Evolutionary conservation across 2,888 invertebrate species (phyloP).

Genomic region (Leucozona laternaria): DNA sequence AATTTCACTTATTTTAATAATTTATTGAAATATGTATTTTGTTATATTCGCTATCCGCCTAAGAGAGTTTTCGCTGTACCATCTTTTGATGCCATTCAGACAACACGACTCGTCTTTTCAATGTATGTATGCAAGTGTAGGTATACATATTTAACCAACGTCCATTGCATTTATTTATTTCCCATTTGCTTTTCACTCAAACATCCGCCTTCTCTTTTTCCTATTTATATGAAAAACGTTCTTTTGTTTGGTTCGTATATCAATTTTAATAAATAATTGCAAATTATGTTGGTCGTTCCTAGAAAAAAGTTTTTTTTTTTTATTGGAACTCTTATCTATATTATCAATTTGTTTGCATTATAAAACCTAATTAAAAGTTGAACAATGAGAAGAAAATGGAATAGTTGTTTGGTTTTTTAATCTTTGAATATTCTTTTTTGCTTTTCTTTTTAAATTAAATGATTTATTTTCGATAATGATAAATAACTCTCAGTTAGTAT

Average conservation of each 20-base stretch:
- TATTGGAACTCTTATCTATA: neutral
- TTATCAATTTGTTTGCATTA: neutral
- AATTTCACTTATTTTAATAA: neutral
- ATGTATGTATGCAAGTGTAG: neutral
- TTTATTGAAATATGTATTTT: neutral
- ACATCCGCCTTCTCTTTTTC: neutral
- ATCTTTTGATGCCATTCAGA: neutral
- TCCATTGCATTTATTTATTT: neutral
- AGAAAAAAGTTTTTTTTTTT: neutral
- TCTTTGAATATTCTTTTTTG: too few relatives aligned
- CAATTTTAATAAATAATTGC: conserved; percentile 49
- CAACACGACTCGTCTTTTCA: neutral
- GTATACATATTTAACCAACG: neutral
- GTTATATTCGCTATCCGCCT: neutral
- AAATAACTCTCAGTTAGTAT: neutral
- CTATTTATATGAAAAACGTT: neutral
- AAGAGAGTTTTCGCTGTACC: neutral
- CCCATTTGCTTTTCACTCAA: neutral
- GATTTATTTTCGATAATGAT: neutral
- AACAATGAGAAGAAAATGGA: neutral
- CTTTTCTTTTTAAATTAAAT: neutral
- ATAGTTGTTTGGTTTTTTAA: neutral
- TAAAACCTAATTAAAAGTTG: conserved; percentile 4
- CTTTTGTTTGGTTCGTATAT: conserved; percentile 17
- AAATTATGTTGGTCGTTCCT: conserved; percentile 28